These are phyloP conservation scores for Netelia inedita DNA, from an alignment of 2,888 invertebrate genomes.

Conservation along the genomic window DNA sequence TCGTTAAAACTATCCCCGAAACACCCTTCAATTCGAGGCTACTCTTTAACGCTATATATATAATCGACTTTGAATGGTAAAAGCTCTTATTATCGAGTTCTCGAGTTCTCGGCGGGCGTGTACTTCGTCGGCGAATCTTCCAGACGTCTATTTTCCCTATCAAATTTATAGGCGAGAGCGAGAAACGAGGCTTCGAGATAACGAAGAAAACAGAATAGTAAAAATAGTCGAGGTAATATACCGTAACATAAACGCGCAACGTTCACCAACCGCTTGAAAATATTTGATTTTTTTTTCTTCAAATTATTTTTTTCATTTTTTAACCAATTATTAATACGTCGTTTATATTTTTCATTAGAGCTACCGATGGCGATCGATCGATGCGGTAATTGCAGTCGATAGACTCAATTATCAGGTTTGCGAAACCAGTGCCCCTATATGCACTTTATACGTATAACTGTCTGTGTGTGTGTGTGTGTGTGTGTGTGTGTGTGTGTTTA, in stretches of 20 bases:
- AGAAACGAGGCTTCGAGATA: slow-evolving; percentile 19
- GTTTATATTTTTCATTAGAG: no score
- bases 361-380: no score
- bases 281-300: no score
- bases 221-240: neutral
- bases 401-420: neutral
- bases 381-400: neutral
- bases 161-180: slow-evolving; percentile 42
- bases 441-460: neutral
- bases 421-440: no score
- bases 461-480: neutral
- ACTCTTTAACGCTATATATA: neutral
- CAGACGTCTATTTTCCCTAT: neutral
- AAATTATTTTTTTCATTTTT: no score
- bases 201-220: neutral
- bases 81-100: slow-evolving; percentile 22
- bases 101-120: neutral
- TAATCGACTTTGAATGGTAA: neutral
- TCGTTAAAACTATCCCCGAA: slow-evolving; percentile 14
- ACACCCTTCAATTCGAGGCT: neutral
- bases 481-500: neutral
- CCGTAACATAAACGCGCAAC: no score
- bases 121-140: neutral
- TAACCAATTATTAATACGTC: no score
- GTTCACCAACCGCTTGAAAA: no score